Percentiles rank a stretch among this genome's conserved stretches.
Conservation (phyloP, 2,888 invertebrate genomes). For the Xanthia togata region DNA sequence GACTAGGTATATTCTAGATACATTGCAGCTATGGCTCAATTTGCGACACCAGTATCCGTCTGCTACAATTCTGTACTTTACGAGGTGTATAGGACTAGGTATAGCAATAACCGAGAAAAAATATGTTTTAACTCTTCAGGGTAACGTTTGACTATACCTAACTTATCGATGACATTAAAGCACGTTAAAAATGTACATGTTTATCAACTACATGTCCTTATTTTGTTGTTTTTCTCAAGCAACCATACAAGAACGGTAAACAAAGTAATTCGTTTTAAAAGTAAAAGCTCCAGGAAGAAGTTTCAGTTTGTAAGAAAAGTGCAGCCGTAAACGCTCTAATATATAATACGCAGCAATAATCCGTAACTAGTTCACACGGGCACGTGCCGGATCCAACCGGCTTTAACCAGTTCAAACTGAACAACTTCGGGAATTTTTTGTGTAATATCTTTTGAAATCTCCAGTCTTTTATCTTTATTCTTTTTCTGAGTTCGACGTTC, state of each 20-base stretch:
- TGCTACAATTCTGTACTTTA: not conserved
- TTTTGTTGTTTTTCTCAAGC: constrained; percentile 10
- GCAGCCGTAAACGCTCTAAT: constrained; percentile 35
- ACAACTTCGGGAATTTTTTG: constrained; percentile 26
- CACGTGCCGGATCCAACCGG: constrained; percentile 54
- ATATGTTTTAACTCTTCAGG: not conserved
- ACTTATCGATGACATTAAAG: not conserved
- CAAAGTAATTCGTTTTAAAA: constrained; percentile 47
- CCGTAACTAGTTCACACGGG: constrained; percentile 64
- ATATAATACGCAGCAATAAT: constrained; percentile 52
- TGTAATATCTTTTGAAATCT: constrained; percentile 27
- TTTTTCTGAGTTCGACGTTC: not conserved
- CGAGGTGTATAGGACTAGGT: not conserved
- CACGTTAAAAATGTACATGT: not conserved
- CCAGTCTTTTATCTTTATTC: constrained; percentile 7
- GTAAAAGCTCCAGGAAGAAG: constrained; percentile 26
- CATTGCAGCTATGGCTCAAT: not conserved
- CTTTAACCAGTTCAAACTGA: constrained; percentile 46
- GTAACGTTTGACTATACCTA: not conserved
- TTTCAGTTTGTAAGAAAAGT: constrained; percentile 43
- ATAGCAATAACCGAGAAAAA: not conserved
- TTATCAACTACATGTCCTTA: not conserved
- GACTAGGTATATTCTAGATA: too few species aligned
- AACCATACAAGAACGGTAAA: constrained; percentile 30
- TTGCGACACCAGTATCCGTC: not conserved